These are phyloP conservation scores for Takifugu flavidus DNA, from an alignment of 2,113 vertebrate species.

Conservation along the genomic window DNA sequence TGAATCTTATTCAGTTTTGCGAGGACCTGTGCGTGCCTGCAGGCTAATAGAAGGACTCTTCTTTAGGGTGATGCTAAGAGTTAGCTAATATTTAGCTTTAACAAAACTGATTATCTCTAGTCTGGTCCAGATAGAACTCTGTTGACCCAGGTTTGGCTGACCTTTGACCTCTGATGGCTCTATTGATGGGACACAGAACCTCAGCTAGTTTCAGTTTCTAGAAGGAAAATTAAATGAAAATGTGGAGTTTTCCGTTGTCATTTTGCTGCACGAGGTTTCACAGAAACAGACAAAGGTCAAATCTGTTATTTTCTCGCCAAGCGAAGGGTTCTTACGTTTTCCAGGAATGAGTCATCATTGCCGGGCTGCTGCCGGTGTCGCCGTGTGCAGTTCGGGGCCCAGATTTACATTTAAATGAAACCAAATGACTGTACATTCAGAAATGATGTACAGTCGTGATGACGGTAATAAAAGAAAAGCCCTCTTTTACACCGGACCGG, in stretches of 20 bases:
- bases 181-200: too few relatives aligned
- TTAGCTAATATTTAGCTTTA: too few relatives aligned
- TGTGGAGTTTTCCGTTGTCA: constrained; percentile 15
- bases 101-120: too few relatives aligned
- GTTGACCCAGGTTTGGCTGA: too few relatives aligned
- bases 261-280: constrained; percentile 33
- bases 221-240: background rate
- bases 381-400: constrained; percentile 56
- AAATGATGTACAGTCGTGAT: constrained; percentile 74
- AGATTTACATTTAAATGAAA: constrained; percentile 83
- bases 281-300: constrained; percentile 61
- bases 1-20: too few relatives aligned
- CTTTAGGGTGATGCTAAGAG: too few relatives aligned
- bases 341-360: constrained; percentile 69
- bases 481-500: constrained; percentile 46
- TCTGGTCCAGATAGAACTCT: too few relatives aligned
- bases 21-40: too few relatives aligned
- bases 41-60: too few relatives aligned
- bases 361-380: constrained; percentile 52
- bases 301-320: constrained; percentile 61
- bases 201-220: constrained; percentile 6
- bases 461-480: constrained; percentile 69
- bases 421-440: constrained; percentile 72
- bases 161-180: too few relatives aligned
- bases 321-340: constrained; percentile 52